Evolutionary conservation across 1,140 invertebrate species (phyloP).

Genomic region (Philaenus spumarius): DNA sequence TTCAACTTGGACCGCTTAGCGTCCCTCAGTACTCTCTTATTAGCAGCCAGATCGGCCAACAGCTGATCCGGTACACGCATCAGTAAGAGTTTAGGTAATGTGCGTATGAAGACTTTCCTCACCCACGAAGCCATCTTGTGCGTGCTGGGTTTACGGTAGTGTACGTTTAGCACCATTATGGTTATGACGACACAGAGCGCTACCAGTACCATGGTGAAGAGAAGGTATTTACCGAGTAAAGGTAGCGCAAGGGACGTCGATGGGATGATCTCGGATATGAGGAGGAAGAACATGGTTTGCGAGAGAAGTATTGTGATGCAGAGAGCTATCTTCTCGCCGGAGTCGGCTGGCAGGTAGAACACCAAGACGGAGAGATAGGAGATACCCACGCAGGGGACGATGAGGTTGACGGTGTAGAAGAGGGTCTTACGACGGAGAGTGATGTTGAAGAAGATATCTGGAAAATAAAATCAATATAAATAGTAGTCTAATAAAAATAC

Average conservation of each 20-base stretch:
- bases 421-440: constrained; percentile 89
- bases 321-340: constrained; percentile 96
- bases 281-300: constrained; percentile 98
- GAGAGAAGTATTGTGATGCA: constrained; percentile 98
- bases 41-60: constrained; percentile 66
- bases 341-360: constrained; percentile 97
- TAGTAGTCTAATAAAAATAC: too few species aligned
- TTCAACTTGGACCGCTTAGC: constrained; percentile 55
- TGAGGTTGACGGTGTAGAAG: constrained; percentile 95
- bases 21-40: constrained; percentile 59
- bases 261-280: constrained; percentile 97
- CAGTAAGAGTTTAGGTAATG: constrained; percentile 71
- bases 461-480: too few species aligned
- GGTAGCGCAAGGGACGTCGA: constrained; percentile 96
- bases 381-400: constrained; percentile 89
- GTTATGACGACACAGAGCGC: constrained; percentile 95
- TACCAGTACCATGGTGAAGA: constrained; percentile 98
- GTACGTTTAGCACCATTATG: constrained; percentile 97
- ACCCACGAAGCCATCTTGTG: constrained; percentile 95
- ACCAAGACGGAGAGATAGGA: constrained; percentile 87
- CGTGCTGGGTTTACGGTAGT: constrained; percentile 97
- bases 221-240: constrained; percentile 93
- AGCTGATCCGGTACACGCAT: constrained; percentile 82
- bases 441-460: constrained; percentile 98
- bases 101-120: constrained; percentile 75